Conservation (phyloP, 2,113 vertebrate species). For the Chrysochloris asiatica region DNA sequence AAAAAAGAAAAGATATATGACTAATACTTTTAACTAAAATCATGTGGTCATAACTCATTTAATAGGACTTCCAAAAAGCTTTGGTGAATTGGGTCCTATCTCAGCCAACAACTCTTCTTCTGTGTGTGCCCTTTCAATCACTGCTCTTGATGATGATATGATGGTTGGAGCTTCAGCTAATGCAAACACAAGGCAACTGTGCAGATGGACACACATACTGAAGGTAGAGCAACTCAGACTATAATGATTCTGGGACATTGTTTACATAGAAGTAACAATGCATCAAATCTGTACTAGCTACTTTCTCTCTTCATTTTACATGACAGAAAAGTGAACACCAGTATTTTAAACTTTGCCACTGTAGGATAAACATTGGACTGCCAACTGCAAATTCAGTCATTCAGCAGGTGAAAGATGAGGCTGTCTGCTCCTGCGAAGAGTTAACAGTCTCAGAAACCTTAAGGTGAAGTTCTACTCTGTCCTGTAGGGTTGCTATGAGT, state of each 20-base stretch:
- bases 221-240: not conserved
- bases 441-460: too few species aligned
- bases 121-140: too few species aligned
- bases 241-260: not conserved
- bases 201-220: not conserved
- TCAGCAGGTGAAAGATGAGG: too few species aligned
- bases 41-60: not conserved
- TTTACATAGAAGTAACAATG: too few species aligned
- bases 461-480: too few species aligned
- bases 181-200: not conserved
- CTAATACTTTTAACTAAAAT: not conserved
- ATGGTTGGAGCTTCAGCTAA: not conserved
- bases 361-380: too few species aligned
- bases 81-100: not conserved
- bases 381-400: too few species aligned
- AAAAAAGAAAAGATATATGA: fast-evolving
- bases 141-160: not conserved
- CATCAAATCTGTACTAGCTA: too few species aligned
- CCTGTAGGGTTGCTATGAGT: too few species aligned
- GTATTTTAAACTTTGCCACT: not conserved
- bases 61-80: not conserved
- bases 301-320: not conserved
- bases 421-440: too few species aligned
- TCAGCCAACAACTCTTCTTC: not conserved
- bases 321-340: not conserved